A percentile compares a stretch with the other conserved stretches of the same genome.
Evolutionary conservation across 2,888 invertebrate species (phyloP).

Genomic region (Stenichneumon culpator): DNA sequence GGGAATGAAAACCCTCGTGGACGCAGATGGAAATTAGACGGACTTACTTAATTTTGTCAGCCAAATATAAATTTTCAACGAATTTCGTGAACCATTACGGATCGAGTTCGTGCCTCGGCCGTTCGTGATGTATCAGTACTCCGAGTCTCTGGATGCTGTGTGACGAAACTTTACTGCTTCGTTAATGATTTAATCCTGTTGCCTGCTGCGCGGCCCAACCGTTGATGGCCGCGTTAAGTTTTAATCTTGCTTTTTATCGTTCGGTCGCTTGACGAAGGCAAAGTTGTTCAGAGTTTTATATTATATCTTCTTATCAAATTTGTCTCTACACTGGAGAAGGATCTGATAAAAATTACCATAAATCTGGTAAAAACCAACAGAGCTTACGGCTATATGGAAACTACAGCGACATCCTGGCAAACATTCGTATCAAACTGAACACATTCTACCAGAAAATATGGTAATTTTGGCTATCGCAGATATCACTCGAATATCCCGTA

Average conservation of each 20-base stretch:
- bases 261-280: background rate
- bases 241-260: background rate
- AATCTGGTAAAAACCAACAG: too few relatives aligned
- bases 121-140: background rate
- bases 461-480: too few relatives aligned
- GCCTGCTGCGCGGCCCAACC: constrained; percentile 57
- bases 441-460: too few relatives aligned
- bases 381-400: too few relatives aligned
- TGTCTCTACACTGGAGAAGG: background rate
- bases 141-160: background rate
- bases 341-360: too few relatives aligned
- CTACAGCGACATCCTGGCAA: too few relatives aligned
- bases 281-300: background rate
- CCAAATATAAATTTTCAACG: constrained; percentile 4
- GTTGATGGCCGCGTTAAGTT: constrained; percentile 27
- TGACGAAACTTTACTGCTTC: constrained; percentile 5
- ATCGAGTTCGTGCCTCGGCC: constrained; percentile 26
- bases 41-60: background rate
- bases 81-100: background rate
- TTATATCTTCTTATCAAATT: background rate
- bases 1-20: background rate
- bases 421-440: too few relatives aligned
- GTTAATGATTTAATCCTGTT: constrained; percentile 73
- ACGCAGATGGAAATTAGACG: background rate
- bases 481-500: too few relatives aligned